Base-by-base conservation (phyloP, 2,888 invertebrate species). In the Lithophane leautieri region DNA sequence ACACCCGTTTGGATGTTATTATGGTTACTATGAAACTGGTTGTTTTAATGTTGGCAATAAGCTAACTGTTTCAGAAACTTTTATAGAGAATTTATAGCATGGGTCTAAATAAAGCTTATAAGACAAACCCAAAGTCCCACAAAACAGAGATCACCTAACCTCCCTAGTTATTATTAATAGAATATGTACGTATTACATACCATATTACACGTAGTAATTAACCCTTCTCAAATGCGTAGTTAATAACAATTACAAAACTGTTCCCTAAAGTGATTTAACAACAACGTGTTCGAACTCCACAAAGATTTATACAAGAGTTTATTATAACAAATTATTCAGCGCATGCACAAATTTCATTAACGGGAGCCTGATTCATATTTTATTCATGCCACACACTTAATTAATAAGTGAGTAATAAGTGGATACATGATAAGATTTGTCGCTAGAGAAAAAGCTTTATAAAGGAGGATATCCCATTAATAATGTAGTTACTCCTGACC, bases 401-500 rank as follows among this genome's bases (percentile, higher is more conserved):
- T 89, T 88, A 88, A 86, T 86, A 86, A 86, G 76, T 73, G 83
- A 77, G 75, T 82, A 86, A 87, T 87, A 88, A 84, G 85, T 78
- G 79, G 82, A 86, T 88, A 86, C 78, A 86, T 73, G 85, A 85
- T 81, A 82, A 79, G 84, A 88, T 83, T 88, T 82, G 81, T 86
- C 83, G 44, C 69, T 22, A 74, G 19, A 74, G 78, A 84, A 85
- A 82, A 83, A 82, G 3, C 78, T 74, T 72, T 73, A 77, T 67
- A 81, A 76, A 76, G 58, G 54, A 73, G 82, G 79, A 83, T 78
- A 86, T 83, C 67, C 81, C 86, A 90, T 91, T 90, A 91, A 92
- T 91, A 90, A 90, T 84, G 84, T 85, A 86, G 86, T 89, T 89
- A 86, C 87, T 86, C 80, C 82, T 86, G 73, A 78, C 81, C 89